phyloP scores from a whole-genome alignment of 2,888 invertebrate genomes.

The Callimorpha dominula region DNA sequence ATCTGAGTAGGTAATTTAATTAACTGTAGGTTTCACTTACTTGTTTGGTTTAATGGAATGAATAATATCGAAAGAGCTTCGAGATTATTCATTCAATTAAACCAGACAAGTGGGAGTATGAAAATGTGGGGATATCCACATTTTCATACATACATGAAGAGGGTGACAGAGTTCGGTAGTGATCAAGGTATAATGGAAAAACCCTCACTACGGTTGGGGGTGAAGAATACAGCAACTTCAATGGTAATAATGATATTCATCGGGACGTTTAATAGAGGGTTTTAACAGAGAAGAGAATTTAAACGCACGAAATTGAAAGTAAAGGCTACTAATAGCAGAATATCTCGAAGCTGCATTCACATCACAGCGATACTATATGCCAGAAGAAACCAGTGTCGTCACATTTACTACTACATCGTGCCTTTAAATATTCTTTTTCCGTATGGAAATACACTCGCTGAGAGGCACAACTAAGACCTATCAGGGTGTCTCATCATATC shows the following conservation, averaged over 20 bases:
- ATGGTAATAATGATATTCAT: not conserved
- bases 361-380: not conserved
- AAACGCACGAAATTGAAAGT: not conserved
- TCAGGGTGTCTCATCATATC: not conserved
- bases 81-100: conserved; percentile 22
- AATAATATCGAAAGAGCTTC: conserved; percentile 1
- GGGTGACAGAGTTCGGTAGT: not conserved
- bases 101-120: not conserved
- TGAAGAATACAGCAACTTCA: not conserved
- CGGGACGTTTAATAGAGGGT: not conserved
- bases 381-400: not conserved
- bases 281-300: not conserved
- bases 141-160: too few species aligned
- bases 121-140: not conserved
- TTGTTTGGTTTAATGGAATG: conserved; percentile 18
- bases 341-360: not conserved
- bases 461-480: too few species aligned
- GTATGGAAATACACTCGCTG: not conserved
- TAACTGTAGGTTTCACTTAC: conserved; percentile 18
- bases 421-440: not conserved
- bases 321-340: too few species aligned
- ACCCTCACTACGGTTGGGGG: not conserved
- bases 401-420: not conserved
- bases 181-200: not conserved
- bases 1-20: conserved; percentile 20